Percentiles rank a stretch among this genome's conserved stretches.
phyloP scores from a whole-genome alignment of 2,113 vertebrate species.

The Anhinga anhinga region DNA sequence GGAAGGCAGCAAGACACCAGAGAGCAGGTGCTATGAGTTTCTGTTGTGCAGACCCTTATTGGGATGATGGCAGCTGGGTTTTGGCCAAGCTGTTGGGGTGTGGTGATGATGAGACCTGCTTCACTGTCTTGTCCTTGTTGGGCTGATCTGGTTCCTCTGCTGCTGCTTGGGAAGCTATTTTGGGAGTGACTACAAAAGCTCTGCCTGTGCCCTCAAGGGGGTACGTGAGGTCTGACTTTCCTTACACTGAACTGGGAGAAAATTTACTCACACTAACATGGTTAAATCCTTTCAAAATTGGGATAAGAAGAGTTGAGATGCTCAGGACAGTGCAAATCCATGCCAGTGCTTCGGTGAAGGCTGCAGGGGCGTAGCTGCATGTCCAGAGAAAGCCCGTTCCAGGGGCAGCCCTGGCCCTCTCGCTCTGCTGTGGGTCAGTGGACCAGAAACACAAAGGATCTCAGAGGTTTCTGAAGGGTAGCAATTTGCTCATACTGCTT shows the following conservation, averaged over 20 bases:
- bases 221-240: accelerated
- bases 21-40: not conserved
- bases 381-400: accelerated
- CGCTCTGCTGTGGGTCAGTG: accelerated
- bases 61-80: not conserved
- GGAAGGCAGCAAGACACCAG: not conserved
- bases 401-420: not conserved
- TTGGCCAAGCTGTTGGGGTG: not conserved
- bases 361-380: not conserved
- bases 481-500: not conserved
- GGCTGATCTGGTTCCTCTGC: not conserved
- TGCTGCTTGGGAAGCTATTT: not conserved
- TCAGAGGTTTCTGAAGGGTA: not conserved
- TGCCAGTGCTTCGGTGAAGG: accelerated
- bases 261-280: accelerated
- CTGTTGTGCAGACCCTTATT: not conserved
- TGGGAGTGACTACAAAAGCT: not conserved
- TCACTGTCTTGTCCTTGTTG: not conserved
- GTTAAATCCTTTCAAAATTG: not conserved
- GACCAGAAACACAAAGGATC: not conserved
- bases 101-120: not conserved
- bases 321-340: not conserved
- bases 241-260: not conserved
- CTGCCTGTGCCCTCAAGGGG: not conserved
- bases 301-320: not conserved